phyloP scores from a whole-genome alignment of 35 echinoderm and acorn worm genomes.

The Ophiothrix spiculata region DNA sequence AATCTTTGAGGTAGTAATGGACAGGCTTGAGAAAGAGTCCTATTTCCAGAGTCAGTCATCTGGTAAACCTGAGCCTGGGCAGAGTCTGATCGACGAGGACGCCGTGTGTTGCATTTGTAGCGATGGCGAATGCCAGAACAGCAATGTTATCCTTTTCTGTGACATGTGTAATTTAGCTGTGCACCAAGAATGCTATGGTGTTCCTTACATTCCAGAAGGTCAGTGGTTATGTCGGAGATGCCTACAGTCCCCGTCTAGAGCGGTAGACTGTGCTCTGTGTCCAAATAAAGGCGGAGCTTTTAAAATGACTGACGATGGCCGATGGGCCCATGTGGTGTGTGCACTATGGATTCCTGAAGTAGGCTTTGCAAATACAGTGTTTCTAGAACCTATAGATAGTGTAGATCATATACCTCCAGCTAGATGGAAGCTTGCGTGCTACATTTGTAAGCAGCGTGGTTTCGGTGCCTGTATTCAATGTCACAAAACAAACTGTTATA shows the following conservation, averaged over 20 bases:
- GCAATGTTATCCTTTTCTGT: conserved; percentile 98
- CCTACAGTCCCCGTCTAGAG: conserved; percentile 93
- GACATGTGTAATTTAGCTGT: conserved; percentile 99
- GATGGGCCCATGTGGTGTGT: conserved; percentile 97
- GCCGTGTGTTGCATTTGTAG: conserved; percentile 98
- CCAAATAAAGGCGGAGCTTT: conserved; percentile 99
- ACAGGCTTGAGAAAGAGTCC: conserved; percentile 96
- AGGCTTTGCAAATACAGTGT: conserved; percentile 99
- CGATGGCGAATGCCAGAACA: conserved; percentile 98
- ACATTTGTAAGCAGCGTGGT: conserved; percentile 97
- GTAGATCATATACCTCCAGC: conserved; percentile 94
- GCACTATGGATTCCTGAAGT: conserved; percentile 99
- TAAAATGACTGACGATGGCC: conserved; percentile 95
- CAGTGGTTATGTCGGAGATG: conserved; percentile 97
- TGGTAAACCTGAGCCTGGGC: conserved; percentile 65
- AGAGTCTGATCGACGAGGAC: conserved; percentile 98
- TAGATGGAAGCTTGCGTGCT: conserved; percentile 97
- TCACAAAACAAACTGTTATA: conserved; percentile 99
- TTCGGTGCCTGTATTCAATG: conserved; percentile 98
- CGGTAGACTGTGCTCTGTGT: conserved; percentile 96
- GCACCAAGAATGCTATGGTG: conserved; percentile 99
- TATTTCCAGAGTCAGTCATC: conserved; percentile 95
- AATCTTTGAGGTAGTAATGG: conserved; percentile 96
- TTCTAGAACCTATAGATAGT: conserved; percentile 97
- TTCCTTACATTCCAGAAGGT: conserved; percentile 99